Base-by-base conservation (phyloP, 2,797 vertebrate species). In the Siniperca scherzeri region DNA sequence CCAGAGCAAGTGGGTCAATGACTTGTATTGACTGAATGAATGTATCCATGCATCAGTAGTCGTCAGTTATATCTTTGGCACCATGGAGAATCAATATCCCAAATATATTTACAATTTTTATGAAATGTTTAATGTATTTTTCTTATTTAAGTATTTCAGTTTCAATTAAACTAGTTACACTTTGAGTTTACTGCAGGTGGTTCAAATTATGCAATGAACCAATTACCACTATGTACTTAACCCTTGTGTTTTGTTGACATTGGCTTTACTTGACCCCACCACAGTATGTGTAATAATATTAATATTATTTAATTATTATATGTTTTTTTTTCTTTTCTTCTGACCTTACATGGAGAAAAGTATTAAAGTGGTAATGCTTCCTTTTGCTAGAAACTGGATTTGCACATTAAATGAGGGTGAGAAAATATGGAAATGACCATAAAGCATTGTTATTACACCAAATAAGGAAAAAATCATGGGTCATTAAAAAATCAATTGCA, bases 121-220 rank as follows among this genome's bases (percentile, higher is more conserved):
- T 59, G 0, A 76, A 56, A 66, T 48, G 22, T 30, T 69, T 59
- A 30, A 30, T 68, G 19, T 2, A 55, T 52, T 59, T 40, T 71
- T 10, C 21, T 19, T 13, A 5, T 72, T 78, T 21, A 3, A 14
- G 33, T 8, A 7, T 21, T 64, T 42, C 3, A 38, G 9, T 44
- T 53, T 33, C 1, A 52, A 0, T 59, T 40, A 11, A 27, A 50
- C 22, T 22, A 16, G 7, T 38, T 56, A 25, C 13, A 74, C 67
- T 60, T 33, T 56, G 1, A 52, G 10, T 62, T 53, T 14, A 59
- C 33, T 42, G 19, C 68, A 9, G 30, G 21, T 64, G 25, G 30
- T 13, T 75, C 3, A 72, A 61, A 59, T 73, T 57, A 68, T 30
- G 48, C 46, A 60, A 50, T 36, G 21, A 52, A 72, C 44, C 46